Base-by-base conservation (phyloP, 2,888 invertebrate species). In the Nomada ruficornis region DNA sequence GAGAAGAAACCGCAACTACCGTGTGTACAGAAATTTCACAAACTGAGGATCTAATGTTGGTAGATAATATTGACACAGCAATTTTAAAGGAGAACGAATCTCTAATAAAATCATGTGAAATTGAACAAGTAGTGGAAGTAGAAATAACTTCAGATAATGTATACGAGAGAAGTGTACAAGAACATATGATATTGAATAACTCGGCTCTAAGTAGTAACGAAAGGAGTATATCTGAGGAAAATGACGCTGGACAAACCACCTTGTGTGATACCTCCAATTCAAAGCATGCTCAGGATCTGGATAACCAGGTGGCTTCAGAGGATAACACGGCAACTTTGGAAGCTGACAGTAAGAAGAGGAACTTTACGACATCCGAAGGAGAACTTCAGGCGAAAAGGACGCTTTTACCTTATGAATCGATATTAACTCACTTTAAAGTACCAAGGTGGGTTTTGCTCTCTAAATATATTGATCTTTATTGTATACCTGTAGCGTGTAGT, bases 361-460 rank as follows among this genome's bases (percentile, higher is more conserved):
- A 36, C 50, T 15, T 9, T 57, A 23, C 26, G 5, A 68, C 10
- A 47, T 3, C 20, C 13, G 44, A 55, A 5, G 59, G 7, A 9
- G 59, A 63, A 1, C 68, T 23, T 7, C 44, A 47, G n/a, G 63
- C 11, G 13, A 84, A 72, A 20, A 81, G 50, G 57, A 67, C 69
- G 13, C n/a, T 89, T 64, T 77, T 83, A 71, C 91, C 92, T 71
- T 94, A 94, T 74, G 89, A 89, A 85, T 94, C 94, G 10, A 89
- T 93, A 55, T 85, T 94, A 57, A 85, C 87, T 44, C 92, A 92
- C 75, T 86, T 93, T 9, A 90, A 87, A 80, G 82, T 82, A 55
- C 84, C 92, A 85, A 93, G 93, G 94, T 94, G 84, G 85, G 92
- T 92, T 71, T 78, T 80, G 71, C 77, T 77, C 71, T 78, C 69